Evolutionary conservation across 2,888 invertebrate genomes (phyloP).

Genomic region (Rotaria macrura): DNA sequence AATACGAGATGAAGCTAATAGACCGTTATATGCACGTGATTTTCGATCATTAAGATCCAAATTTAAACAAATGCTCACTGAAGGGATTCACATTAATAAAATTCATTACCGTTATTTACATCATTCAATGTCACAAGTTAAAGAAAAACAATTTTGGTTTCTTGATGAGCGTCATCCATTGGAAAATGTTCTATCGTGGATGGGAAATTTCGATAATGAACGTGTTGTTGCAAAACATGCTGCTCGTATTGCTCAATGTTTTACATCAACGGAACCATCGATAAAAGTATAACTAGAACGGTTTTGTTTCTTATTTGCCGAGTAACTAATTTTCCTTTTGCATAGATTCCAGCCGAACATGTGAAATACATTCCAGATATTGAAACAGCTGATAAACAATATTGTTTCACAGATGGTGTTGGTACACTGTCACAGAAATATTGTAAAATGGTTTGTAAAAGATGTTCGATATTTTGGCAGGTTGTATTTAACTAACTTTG

Average conservation of each 20-base stretch:
- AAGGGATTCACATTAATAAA: not conserved
- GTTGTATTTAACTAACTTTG: not conserved
- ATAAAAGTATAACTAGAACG: not conserved
- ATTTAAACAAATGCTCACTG: not conserved
- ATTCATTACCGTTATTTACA: not conserved
- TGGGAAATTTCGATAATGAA: conserved; percentile 11
- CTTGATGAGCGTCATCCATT: not conserved
- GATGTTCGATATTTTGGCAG: too few species aligned
- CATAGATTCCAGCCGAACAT: not conserved
- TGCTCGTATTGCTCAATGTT: conserved; percentile 11
- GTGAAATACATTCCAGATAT: not conserved
- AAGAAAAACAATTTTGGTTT: conserved; percentile 22
- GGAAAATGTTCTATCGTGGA: not conserved
- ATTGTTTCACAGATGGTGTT: conserved; percentile 6
- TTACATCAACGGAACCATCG: not conserved
- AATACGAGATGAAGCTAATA: conserved; percentile 4
- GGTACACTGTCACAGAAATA: not conserved
- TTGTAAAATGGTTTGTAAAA: not conserved
- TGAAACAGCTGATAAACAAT: not conserved
- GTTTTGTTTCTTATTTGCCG: too few species aligned
- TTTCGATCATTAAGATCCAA: not conserved
- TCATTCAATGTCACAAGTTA: conserved; percentile 17
- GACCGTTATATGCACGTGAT: not conserved
- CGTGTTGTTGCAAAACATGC: conserved; percentile 1
- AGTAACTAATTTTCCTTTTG: not conserved